These are phyloP conservation scores for Chelmon rostratus DNA, from an alignment of 2,797 vertebrate genomes.

Conservation along the genomic window DNA sequence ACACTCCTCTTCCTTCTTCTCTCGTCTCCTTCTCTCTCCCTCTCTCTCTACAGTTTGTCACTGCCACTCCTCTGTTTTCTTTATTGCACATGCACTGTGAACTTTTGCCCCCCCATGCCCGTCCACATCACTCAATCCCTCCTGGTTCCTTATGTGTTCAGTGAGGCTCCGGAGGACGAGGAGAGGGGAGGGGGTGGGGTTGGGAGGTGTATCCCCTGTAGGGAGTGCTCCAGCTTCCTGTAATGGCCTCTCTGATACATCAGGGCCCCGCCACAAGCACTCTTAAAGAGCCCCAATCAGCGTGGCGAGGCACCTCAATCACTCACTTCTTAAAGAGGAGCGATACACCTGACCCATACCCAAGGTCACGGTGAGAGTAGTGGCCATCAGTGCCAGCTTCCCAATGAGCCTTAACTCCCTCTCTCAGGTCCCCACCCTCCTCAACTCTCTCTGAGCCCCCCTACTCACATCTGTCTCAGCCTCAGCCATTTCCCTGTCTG, in stretches of 20 bases:
- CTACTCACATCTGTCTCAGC: constrained; percentile 59
- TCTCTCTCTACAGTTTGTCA: constrained; percentile 59
- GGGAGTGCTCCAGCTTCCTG: constrained; percentile 48
- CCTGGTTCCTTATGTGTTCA: constrained; percentile 61
- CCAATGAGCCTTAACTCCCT: constrained; percentile 57
- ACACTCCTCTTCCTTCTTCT: constrained; percentile 52
- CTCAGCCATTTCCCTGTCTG: constrained; percentile 59
- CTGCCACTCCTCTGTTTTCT: constrained; percentile 58
- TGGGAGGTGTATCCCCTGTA: constrained; percentile 50
- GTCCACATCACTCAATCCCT: constrained; percentile 56
- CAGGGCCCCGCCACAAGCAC: constrained; percentile 49
- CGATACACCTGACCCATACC: constrained; percentile 58
- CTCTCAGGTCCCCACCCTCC: constrained; percentile 49
- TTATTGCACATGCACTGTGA: constrained; percentile 67
- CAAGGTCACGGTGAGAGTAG: constrained; percentile 64
- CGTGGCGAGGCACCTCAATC: constrained; percentile 76
- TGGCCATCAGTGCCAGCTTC: constrained; percentile 51
- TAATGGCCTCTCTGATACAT: constrained; percentile 76
- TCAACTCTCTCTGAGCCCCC: constrained; percentile 61
- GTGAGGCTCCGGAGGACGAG: constrained; percentile 49
- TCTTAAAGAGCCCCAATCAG: constrained; percentile 81
- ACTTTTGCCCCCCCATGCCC: constrained; percentile 37
- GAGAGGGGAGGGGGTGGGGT: constrained; percentile 42
- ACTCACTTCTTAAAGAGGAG: constrained; percentile 67
- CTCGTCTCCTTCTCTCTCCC: constrained; percentile 43